Base-by-base conservation (phyloP, 92 coral and sea anemone species). In the Parazoanthus darwini region DNA sequence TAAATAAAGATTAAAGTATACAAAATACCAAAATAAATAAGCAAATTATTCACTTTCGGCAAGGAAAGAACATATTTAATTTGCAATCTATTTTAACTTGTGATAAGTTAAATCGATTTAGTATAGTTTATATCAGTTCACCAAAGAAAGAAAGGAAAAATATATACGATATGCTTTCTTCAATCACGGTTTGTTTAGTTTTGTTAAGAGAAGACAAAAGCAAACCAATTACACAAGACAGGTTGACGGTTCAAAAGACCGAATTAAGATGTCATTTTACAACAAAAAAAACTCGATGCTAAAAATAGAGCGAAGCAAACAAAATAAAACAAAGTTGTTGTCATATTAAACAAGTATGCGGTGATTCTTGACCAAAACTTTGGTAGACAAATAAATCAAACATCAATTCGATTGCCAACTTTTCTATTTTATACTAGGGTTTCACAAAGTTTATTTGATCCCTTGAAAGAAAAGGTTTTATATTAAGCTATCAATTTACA, bases 401-500 rank as follows among this genome's bases (percentile, higher is more conserved):
- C 18, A 46, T 20, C n/a, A 44, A 25, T 33, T 33, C 20, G 22
- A 46, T 23, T 78, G 68, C 56, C 33, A 84, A 48, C 66, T 46
- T 15, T 20, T 16, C 39, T 44, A 26, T 33, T 84, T 46, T 46
- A 43, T 42, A 65, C 22, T 48, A 44, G 29, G 14, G 14, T 46
- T 68, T 20, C 50, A 43, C 50, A 84, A 29, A 71, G 48, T 18
- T 46, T 42, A 79, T 29, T 72, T 72, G 7, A 16, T 46, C 70
- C 63, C 48, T 71, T 29, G 3, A 15, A 38, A 84, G 67, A 74
- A n/a, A 68, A 11, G 16, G 78, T 20, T 72, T 84, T 59, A 72
- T 6, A 84, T 56, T 80, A 58, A 80, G 33, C 73, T 35, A 43
- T 80, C 72, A 68, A 36, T 56, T 80, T 58, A 58, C 22, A 56